A percentile compares a stretch with the other conserved stretches of the same genome.
These are phyloP conservation scores for Bactericera cockerelli DNA, from an alignment of 1,140 invertebrate genomes.

Conservation along the genomic window DNA sequence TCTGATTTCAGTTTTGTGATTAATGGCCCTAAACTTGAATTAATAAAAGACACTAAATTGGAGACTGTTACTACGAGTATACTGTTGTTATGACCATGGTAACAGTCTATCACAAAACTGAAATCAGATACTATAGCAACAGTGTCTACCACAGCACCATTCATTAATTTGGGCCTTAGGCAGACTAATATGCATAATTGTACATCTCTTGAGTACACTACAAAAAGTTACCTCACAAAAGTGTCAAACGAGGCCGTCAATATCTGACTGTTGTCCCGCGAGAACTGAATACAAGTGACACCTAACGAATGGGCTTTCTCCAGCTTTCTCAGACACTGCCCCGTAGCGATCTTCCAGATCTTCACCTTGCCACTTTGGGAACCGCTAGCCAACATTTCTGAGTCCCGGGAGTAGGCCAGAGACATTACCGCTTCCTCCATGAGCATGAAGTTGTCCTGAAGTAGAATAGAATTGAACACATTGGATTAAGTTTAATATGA, in stretches of 20 bases:
- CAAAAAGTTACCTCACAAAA: conserved; percentile 64
- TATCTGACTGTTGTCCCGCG: conserved; percentile 92
- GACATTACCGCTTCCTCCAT: conserved; percentile 96
- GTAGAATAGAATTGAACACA: conserved; percentile 9
- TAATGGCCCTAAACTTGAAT: no score
- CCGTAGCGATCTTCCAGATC: conserved; percentile 92
- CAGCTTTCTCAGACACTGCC: conserved; percentile 86
- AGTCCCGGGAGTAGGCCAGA: conserved; percentile 87
- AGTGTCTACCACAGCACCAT: no score
- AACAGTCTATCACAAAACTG: no score
- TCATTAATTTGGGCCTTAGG: no score
- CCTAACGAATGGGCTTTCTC: conserved; percentile 93
- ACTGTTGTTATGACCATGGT: no score
- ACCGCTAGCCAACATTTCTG: conserved; percentile 92
- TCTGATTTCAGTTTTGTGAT: no score
- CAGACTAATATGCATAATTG: no score
- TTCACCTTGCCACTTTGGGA: conserved; percentile 90
- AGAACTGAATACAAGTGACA: conserved; percentile 94
- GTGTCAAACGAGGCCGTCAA: conserved; percentile 92
- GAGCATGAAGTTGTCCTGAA: conserved; percentile 95
- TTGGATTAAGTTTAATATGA: no score
- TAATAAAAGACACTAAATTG: no score
- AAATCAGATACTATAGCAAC: no score
- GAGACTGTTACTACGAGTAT: no score
- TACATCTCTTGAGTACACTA: no score